phyloP scores from a whole-genome alignment of 2,113 vertebrate genomes.

The crab-eating macaque (Macaca fascicularis) region T2T-MFA8v1.1 NC_088394.1:26841501-26842000 shows the following conservation, averaged over 20 bases:
- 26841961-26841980: background rate
- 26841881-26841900: background rate
- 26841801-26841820: background rate
- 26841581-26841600: background rate
- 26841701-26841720: background rate
- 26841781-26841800: background rate
- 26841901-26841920: background rate
- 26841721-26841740: background rate
- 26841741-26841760: background rate
- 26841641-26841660: background rate
- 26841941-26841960: background rate
- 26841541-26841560: too few relatives aligned
- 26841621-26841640: background rate
- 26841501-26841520: background rate
- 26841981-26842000: background rate
- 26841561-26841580: background rate
- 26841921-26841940: background rate
- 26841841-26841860: background rate
- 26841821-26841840: background rate
- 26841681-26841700: background rate
- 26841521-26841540: background rate
- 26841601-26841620: background rate
- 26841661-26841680: background rate
- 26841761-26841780: fast-evolving
- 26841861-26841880: background rate